Base-by-base conservation (phyloP, 64 coral and sea anemone genomes). In the Anthopleura sola region DNA sequence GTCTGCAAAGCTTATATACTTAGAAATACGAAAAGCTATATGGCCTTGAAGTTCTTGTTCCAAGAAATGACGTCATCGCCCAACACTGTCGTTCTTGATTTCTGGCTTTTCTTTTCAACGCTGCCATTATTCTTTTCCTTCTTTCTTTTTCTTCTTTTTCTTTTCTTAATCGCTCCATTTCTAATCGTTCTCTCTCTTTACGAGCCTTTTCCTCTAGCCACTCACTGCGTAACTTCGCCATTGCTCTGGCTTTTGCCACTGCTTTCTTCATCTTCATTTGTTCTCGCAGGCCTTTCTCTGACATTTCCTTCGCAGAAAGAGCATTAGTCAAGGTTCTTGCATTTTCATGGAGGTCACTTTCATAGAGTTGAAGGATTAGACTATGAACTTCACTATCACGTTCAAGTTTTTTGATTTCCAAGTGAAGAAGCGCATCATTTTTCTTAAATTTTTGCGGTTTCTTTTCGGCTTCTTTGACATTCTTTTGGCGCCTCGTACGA, bases 321-420 rank as follows among this genome's bases (percentile, higher is more conserved):
- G 87, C 86, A 20, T 86, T 86, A 11, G 85, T 75, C 21, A 96
- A 55, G 1, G 68, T 66, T 5, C 60, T 40, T 3, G 87, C 90
- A 23, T 92, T 83, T 17, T 89, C 90, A 37, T 31, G 68, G 38
- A 96, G 90, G n/a, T 81, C 94, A 28, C 88, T 71, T 16, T 39
- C 49, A 28, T 84, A 78, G 21, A 96, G 54, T 26, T 88, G 86
- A 36, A 92, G 51, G 28, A 96, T 88, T 17, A 96, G 79, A 46
- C 80, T 76, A n/a, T 96, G 86, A 15, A 96, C 87, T 83, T 96
- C 90, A 49, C 88, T 84, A 51, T 86, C 88, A 47, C 88, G 84
- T 37, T 96, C 90, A 0, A 96, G 84, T 78, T 76, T 96, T 32
- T 84, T 88, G 50, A 96, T 85, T 49, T 96, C 90, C 2, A 89